phyloP scores from a whole-genome alignment of 2,888 invertebrate genomes.

The Clepsis dumicolana region DNA sequence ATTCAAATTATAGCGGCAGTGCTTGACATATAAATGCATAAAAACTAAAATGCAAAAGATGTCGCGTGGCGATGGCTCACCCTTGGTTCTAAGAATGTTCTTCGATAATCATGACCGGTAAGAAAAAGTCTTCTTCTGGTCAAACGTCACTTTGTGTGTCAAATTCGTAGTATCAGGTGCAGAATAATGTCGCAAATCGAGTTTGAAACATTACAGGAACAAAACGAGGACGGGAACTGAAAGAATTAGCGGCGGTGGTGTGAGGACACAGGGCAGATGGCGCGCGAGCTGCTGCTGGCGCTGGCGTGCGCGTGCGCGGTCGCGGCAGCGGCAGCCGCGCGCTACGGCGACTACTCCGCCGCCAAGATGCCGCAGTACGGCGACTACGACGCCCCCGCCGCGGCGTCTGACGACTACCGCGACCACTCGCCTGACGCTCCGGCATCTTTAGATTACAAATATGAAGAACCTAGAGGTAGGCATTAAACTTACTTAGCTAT shows the following conservation, averaged over 20 bases:
- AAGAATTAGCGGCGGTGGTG: slow-evolving; percentile 41
- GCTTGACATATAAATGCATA: background rate
- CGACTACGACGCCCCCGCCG: slow-evolving; percentile 56
- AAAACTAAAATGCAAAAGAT: too few species aligned
- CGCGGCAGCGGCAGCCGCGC: slow-evolving; percentile 52
- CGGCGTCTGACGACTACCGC: slow-evolving; percentile 61
- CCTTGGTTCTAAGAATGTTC: too few species aligned
- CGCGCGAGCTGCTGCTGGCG: slow-evolving; percentile 51
- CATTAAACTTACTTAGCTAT: background rate
- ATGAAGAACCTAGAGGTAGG: slow-evolving; percentile 60
- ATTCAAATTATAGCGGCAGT: background rate
- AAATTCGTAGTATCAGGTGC: slow-evolving; percentile 73
- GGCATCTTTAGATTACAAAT: slow-evolving; percentile 70
- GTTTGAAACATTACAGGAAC: slow-evolving; percentile 47
- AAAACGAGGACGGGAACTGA: slow-evolving; percentile 9
- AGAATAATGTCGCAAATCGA: slow-evolving; percentile 66
- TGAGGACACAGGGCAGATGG: slow-evolving; percentile 49
- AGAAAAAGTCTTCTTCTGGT: slow-evolving; percentile 4
- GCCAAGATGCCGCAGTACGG: slow-evolving; percentile 72
- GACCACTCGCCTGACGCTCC: slow-evolving; percentile 65
- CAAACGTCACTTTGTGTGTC: slow-evolving; percentile 58
- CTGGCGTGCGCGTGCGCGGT: slow-evolving; percentile 52
- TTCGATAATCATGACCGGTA: background rate
- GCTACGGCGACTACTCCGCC: slow-evolving; percentile 68
- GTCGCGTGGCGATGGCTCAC: too few species aligned